Base-by-base conservation (phyloP, 2,888 invertebrate genomes). In the Limenitis camilla region DNA sequence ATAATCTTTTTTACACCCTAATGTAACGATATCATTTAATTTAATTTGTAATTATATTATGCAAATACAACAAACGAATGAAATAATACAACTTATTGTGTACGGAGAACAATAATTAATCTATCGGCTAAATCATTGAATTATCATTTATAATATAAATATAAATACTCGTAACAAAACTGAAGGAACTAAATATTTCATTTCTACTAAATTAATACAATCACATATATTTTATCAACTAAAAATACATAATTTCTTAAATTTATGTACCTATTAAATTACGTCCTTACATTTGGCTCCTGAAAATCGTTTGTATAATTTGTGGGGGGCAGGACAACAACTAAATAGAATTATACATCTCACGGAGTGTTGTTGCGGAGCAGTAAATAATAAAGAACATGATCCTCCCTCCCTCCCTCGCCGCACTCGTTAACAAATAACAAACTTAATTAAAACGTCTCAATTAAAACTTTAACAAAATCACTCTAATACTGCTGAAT, bases 1-100 rank as follows among this genome's bases (percentile, higher is more conserved):
- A 87, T 83, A 86, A 87, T 87, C 87, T 86, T 86, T 86, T 86
- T 85, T 87, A 87, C 86, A 87, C 64, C 79, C 86, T 87, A 86
- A 81, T 80, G 76, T 85, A 86, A 85, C 86, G 85, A 85, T 84
- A 85, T 84, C 74, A 81, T 84, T 84, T 84, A 83, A 71, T 72
- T 72, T 72, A 73, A 80, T 85, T 85, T 85, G 82, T 86, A 81
- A 83, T 84, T 83, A 80, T 81, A 82, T 82, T 84, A 84, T 77
- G 76, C 69, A 78, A 83, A 76, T 84, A 86, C 82, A 85, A 87
- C 85, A 85, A 85, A 87, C 85, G 85, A 85, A 85, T 84, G 78
- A 84, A 84, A 81, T 81, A 81, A 82, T 70, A 78, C 72, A 85
- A 83, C 81, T 83, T 81, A 83, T 75, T 68, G 70, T 81, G 79